Evolutionary conservation across 2,888 invertebrate species (phyloP).

Genomic region (Lasioglossum marginatum): DNA sequence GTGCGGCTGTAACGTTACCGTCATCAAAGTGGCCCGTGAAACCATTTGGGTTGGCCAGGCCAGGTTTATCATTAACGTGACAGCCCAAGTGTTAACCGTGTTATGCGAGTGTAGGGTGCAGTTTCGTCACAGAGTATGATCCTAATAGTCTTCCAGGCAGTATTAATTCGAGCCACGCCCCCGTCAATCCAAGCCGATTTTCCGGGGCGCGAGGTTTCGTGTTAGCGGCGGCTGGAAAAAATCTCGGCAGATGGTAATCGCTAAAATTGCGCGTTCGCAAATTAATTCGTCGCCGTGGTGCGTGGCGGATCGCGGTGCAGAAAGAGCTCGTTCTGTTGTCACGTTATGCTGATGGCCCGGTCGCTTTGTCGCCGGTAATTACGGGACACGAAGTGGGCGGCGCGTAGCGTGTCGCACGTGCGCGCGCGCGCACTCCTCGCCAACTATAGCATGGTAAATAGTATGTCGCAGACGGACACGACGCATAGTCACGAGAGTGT

Average conservation of each 20-base stretch:
- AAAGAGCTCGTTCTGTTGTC: constrained; percentile 72
- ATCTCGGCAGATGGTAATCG: constrained; percentile 33
- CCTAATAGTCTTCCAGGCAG: not conserved
- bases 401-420: constrained; percentile 77
- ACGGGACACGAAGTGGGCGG: constrained; percentile 72
- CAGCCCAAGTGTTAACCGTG: not conserved
- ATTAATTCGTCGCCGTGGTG: constrained; percentile 60
- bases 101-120: not conserved
- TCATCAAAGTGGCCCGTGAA: too few species aligned
- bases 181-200: not conserved
- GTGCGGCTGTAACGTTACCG: too few species aligned
- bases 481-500: constrained; percentile 58
- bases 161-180: not conserved
- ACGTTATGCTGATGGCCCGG: constrained; percentile 74
- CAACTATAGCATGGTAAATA: not conserved
- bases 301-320: constrained; percentile 46
- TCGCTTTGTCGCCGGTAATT: constrained; percentile 72
- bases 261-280: constrained; percentile 4
- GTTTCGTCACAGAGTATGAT: not conserved
- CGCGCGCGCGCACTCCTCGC: constrained; percentile 53
- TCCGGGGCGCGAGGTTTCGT: not conserved
- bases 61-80: too few species aligned
- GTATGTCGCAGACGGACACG: not conserved
- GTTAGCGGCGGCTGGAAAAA: constrained; percentile 1
- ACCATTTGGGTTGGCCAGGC: too few species aligned